These are phyloP conservation scores for Panthera leo DNA, from an alignment of 2,113 vertebrate species.

Conservation along the genomic window DNA sequence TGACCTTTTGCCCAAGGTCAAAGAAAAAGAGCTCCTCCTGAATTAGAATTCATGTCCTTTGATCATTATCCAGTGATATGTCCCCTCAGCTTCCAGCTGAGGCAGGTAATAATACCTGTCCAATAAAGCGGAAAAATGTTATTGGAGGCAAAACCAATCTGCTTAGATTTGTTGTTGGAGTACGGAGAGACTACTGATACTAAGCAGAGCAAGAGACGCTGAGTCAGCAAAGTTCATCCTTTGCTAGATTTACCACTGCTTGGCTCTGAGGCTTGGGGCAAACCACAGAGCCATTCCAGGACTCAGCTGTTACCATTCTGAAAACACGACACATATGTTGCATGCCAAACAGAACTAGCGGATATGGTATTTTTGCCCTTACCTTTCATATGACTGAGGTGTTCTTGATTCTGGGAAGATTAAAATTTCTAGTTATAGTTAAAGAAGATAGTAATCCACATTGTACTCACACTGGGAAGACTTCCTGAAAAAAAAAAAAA, in stretches of 20 bases:
- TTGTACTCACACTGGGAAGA: background rate
- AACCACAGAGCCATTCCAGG: background rate
- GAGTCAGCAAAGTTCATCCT: background rate
- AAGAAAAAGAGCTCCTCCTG: background rate
- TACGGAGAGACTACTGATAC: background rate
- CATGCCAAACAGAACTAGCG: background rate
- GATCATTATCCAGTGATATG: background rate
- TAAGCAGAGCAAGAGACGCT: background rate
- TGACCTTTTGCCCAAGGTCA: background rate
- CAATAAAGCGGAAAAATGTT: background rate
- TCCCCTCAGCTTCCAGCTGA: background rate
- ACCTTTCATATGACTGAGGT: background rate
- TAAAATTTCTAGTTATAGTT: background rate
- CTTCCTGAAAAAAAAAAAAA: constrained; percentile 26
- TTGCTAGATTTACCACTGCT: background rate
- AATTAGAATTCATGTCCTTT: background rate
- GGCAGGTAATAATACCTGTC: background rate
- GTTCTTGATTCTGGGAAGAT: background rate
- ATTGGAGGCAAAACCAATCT: background rate
- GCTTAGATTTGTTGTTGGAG: background rate
- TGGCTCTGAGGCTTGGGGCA: background rate
- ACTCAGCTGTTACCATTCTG: constrained; percentile 18
- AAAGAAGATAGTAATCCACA: background rate
- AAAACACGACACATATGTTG: background rate
- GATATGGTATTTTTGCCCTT: background rate